Evolutionary conservation across 2,113 vertebrate species (phyloP).

Genomic region (Protobothrops mucrosquamatus): DNA sequence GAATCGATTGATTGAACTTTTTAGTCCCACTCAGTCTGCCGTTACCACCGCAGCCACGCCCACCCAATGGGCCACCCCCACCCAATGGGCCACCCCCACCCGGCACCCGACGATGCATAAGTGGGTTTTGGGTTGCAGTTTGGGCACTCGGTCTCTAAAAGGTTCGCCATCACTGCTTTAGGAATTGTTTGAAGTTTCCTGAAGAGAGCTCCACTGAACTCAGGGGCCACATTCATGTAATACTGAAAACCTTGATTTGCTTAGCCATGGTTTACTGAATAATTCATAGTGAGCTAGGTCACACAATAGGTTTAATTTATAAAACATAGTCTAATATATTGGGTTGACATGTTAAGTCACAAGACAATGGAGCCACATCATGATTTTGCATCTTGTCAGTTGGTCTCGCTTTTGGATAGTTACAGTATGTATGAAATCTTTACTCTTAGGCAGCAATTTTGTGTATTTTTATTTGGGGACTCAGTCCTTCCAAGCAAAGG

Average conservation of each 20-base stretch:
- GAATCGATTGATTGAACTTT: too few relatives aligned
- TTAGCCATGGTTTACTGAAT: not conserved
- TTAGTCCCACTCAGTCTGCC: too few relatives aligned
- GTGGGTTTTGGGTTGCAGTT: too few relatives aligned
- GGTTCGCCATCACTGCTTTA: too few relatives aligned
- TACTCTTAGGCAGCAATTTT: not conserved
- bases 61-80: too few relatives aligned
- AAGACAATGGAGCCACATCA: not conserved
- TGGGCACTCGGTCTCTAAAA: too few relatives aligned
- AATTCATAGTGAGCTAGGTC: not conserved
- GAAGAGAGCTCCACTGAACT: not conserved
- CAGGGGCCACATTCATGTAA: not conserved
- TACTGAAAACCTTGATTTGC: not conserved
- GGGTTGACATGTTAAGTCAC: not conserved
- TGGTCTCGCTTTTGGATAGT: not conserved
- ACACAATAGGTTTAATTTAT: not conserved
- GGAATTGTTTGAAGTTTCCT: not conserved
- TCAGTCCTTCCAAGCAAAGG: not conserved
- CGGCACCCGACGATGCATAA: too few relatives aligned
- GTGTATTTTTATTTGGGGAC: not conserved
- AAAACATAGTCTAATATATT: not conserved
- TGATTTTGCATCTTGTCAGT: not conserved
- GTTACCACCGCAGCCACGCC: too few relatives aligned
- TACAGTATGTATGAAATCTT: not conserved
- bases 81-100: too few relatives aligned